Evolutionary conservation across 2,113 vertebrate species (phyloP).

Genomic region (Syngnathoides biaculeatus): DNA sequence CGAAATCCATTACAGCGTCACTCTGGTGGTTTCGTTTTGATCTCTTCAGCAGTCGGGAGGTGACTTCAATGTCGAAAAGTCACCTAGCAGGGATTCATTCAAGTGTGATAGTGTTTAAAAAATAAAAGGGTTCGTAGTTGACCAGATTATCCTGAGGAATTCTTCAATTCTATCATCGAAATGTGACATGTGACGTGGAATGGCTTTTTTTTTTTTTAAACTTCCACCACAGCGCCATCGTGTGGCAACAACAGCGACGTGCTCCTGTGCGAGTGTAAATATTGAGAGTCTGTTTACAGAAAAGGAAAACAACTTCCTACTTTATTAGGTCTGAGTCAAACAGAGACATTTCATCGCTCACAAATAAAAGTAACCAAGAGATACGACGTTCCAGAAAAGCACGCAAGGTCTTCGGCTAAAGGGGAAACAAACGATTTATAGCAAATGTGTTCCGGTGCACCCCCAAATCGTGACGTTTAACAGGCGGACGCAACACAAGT

Average conservation of each 20-base stretch:
- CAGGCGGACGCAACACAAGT: slow-evolving; percentile 35
- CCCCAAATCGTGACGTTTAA: slow-evolving; percentile 25
- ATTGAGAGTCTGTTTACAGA: not conserved
- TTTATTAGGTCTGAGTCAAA: slow-evolving; percentile 66
- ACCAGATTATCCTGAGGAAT: not conserved
- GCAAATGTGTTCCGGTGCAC: slow-evolving; percentile 53
- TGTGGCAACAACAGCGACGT: slow-evolving; percentile 27
- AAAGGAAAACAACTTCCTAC: slow-evolving; percentile 47
- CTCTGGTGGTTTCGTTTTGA: slow-evolving; percentile 24
- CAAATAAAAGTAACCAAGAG: slow-evolving; percentile 51
- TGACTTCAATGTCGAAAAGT: slow-evolving; percentile 14
- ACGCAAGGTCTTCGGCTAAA: slow-evolving; percentile 71
- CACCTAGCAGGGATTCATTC: slow-evolving; percentile 1
- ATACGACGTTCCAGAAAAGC: slow-evolving; percentile 71
- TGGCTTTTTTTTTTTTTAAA: not conserved
- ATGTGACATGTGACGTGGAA: not conserved
- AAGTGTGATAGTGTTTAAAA: not conserved
- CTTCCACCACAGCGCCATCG: slow-evolving; percentile 53
- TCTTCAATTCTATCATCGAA: slow-evolving; percentile 10
- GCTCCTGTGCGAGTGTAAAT: not conserved
- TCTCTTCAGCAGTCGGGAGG: slow-evolving; percentile 7
- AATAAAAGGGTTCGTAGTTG: not conserved
- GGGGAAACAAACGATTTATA: slow-evolving; percentile 53
- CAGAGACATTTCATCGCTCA: slow-evolving; percentile 60
- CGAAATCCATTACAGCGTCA: slow-evolving; percentile 33